Base-by-base conservation (phyloP, 1,140 invertebrate genomes). In the Varroa destructor region DNA sequence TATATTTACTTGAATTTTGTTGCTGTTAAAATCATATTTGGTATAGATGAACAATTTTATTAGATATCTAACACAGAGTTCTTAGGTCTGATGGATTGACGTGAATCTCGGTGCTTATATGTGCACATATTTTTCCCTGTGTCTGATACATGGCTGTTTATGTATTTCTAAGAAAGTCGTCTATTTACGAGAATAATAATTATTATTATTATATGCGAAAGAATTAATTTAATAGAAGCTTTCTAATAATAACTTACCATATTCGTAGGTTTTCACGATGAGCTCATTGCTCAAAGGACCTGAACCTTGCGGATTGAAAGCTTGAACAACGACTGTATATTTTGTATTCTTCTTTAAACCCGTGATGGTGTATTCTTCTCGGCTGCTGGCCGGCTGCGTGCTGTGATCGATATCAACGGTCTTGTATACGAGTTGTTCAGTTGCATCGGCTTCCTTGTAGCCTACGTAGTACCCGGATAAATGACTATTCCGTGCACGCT, bases 231-330 rank as follows among this genome's bases (percentile, higher is more conserved):
- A 55, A 25, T 43, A 25, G 55, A 6, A 4, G 0, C 43, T 72
- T 43, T 46, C 36, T 51, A 8, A 8, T 51, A 51, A 51, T 51
- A 12, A 75, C 80, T 83, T 78, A 89, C 88, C 88, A 78, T 89
- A 89, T 79, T 89, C 88, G 77, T 89, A 81, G n/a, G 89, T 91
- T 76, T 88, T 86, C 0, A 87, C 86, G 0, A 84, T 82, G 0
- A 86, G 82, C 56, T 88, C 85, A 67, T 88, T 86, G 0, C 87
- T 88, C 0, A 87, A 79, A 1, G 90, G 90, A 43, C 90, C 89
- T 25, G 79, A 77, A 2, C 83, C 83, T 71, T 80, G 78, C 1
- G 74, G 73, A 73, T 81, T 81, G 74, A 77, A 81, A 51, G 78
- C 79, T 74, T 81, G 80, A 1, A 81, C 75, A 1, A 80, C 77